Base-by-base conservation (phyloP, 2,888 invertebrate genomes). In the Macaria notata region DNA sequence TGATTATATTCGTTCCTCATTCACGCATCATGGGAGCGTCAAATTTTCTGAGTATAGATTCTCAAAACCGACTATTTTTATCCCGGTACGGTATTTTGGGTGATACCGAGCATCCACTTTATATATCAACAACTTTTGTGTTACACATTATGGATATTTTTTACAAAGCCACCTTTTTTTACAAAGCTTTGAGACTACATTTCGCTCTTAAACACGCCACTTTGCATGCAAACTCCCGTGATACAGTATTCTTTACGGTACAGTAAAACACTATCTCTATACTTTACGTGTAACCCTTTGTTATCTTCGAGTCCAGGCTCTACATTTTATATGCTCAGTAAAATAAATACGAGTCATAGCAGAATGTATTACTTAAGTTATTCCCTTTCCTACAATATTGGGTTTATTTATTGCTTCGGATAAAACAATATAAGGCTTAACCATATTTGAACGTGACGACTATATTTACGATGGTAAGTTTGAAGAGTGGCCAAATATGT, bases 251-350 rank as follows among this genome's bases (percentile, higher is more conserved):
- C 57, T 61, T 61, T 57, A 61, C 57, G 61, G 61, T 54, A 49
- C 52, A 54, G 43, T 61, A 61, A 60, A 60, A 51, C 54, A 61
- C 56, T 61, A 61, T 57, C 57, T 54, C 46, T 49, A 52, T 61
- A 61, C 55, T 54, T 61, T 57, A 61, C 57, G 61, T 61, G 49
- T 31, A 52, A 36, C 52, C 54, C 56, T 61, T 57, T 61, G 61
- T 61, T 61, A 61, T 61, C 61, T 61, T 43, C 31, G 61, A 54
- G 61, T 55, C 52, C 57, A 56, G 47, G 50, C 49, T 54, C 54
- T 57, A 61, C 48, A 54, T 61, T 61, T 61, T 61, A 61, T 61
- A 61, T 55, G 52, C 49, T 9, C 57, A 61, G 57, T 61, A 61
- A 57, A 61, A 61, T 61, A 61, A 61, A 61, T 61, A 61, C 52